Evolutionary conservation across 2,888 invertebrate species (phyloP).

Genomic region (Drosophila multiciliata): DNA sequence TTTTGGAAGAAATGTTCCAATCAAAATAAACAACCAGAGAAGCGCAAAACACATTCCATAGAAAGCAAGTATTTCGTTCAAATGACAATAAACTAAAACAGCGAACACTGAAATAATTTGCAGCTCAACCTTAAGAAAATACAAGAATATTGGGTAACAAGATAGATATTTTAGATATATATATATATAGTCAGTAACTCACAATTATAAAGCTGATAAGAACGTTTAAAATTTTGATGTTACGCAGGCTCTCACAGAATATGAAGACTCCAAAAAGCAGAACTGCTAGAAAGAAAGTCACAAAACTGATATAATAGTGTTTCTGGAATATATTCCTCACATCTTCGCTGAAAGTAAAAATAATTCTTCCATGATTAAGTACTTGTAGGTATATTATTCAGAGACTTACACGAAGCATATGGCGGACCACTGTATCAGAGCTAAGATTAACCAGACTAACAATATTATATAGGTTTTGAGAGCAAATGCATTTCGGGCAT

Average conservation of each 20-base stretch:
- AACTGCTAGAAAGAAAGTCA: constrained; percentile 37
- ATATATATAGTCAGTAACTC: constrained; percentile 17
- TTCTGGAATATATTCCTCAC: not conserved
- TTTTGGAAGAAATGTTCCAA: constrained; percentile 44
- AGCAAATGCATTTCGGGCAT: constrained; percentile 42
- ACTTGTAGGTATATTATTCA: no score
- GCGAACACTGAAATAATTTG: constrained; percentile 56
- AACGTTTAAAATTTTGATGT: constrained; percentile 15
- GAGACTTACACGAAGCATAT: constrained; percentile 42
- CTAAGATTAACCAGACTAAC: constrained; percentile 41
- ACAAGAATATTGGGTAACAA: no score
- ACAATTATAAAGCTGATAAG: constrained; percentile 44
- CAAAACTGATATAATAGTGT: constrained; percentile 23
- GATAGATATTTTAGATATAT: not conserved
- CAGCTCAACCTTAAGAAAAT: constrained; percentile 45
- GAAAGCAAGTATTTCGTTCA: constrained; percentile 42
- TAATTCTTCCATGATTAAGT: not conserved
- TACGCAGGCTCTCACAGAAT: constrained; percentile 52
- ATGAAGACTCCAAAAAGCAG: constrained; percentile 41
- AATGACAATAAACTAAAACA: constrained; percentile 17
- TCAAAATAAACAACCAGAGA: constrained; percentile 24
- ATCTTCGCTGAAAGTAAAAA: constrained; percentile 10
- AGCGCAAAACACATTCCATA: constrained; percentile 19
- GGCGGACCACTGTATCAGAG: constrained; percentile 45
- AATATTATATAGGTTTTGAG: constrained; percentile 37